Percentiles rank a stretch among this genome's conserved stretches.
Conservation (phyloP, 2,888 invertebrate species). For the Lycocerus yunnanus region DNA sequence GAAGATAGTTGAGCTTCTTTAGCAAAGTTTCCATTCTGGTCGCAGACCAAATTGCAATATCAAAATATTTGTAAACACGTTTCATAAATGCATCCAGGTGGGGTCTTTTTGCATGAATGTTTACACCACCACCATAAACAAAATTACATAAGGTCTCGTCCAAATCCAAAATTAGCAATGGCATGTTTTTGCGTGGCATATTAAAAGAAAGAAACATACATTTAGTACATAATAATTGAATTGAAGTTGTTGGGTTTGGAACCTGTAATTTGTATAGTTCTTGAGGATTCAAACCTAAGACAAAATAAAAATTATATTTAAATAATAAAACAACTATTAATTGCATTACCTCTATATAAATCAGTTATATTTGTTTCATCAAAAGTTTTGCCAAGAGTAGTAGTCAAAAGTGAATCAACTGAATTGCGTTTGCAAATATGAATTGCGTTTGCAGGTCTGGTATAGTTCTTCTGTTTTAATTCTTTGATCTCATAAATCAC, state of each 20-base stretch:
- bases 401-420: too few relatives aligned
- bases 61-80: not conserved
- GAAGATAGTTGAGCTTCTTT: not conserved
- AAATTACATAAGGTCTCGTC: not conserved
- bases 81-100: not conserved
- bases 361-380: too few relatives aligned
- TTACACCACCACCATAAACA: not conserved
- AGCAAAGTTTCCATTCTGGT: not conserved
- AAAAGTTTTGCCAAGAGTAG: too few relatives aligned
- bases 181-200: not conserved
- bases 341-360: not conserved
- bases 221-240: not conserved
- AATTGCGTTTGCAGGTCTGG: too few relatives aligned
- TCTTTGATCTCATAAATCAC: too few relatives aligned
- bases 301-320: not conserved
- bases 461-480: too few relatives aligned
- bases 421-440: too few relatives aligned
- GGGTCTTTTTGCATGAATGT: not conserved
- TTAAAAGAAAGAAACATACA: not conserved
- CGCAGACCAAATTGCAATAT: not conserved
- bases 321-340: not conserved
- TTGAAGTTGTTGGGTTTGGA: not conserved
- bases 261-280: not conserved
- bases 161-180: not conserved
- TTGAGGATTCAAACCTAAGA: not conserved